Evolutionary conservation across 1,140 invertebrate genomes (phyloP), one percentile per base, ranked within the genome.

Genomic region (Drosophila kurseongensis): DNA sequence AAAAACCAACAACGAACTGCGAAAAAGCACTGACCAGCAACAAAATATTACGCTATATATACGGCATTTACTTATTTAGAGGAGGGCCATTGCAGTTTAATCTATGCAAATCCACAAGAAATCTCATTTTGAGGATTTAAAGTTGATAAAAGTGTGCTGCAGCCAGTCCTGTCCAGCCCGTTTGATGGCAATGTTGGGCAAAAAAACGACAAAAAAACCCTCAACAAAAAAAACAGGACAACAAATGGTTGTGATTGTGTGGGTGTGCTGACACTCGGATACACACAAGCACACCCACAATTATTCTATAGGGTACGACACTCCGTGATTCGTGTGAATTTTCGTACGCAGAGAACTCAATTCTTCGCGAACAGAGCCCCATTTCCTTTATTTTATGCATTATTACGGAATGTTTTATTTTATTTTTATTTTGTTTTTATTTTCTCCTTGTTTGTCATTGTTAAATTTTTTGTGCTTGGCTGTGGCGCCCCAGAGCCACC

Each of bases 51-150:
- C 29, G 61, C 62, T 40, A 50, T 40, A 66, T 48, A 50, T 66
- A 41, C 1, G 35, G 35, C 10, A 50, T 35, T 66, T 67, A 40
- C 42, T 66, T 66, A 40, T 65, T 50, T 67, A 9, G 40, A 16
- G 62, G 18, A 9, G 14, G 56, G 47, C 56, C 79, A 89, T 80
- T 77, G 68, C 84, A 80, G 57, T 65, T 83, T 83, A 89, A 89
- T 88, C 79, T 89, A 88, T 88, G 83, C 83, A 88, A 88, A 88
- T 89, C 72, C 76, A 50, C 56, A 80, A 66, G 76, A 83, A 89
- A 89, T 83, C 84, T 89, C 63, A 83, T 89, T 88, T 88, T 88
- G 83, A 23, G 84, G 84, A 69, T 77, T 88, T 88, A 75, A 83
- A 88, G 62, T 88, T 88, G 69, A 88, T 83, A 77, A 62, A 88